Evolutionary conservation across 2,113 vertebrate genomes (phyloP).

Genomic region (Chaetorhynchus papuensis): DNA sequence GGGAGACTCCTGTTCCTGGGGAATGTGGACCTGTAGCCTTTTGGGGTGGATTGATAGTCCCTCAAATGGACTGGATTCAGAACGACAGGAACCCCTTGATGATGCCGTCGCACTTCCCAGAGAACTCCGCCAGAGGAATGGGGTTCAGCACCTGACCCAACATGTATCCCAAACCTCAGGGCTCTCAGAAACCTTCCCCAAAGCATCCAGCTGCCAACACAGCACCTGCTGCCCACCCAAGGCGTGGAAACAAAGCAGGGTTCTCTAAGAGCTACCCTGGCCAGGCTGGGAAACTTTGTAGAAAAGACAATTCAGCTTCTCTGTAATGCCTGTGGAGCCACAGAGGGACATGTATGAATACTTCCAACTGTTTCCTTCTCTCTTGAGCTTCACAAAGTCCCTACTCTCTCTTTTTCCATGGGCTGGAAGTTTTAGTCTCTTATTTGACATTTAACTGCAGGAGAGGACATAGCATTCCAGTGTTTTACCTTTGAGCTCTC

Average conservation of each 20-base stretch:
- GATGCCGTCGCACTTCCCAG: neutral
- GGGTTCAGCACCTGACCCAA: neutral
- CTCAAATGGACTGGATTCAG: neutral
- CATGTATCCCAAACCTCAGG: neutral
- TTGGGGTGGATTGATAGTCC: neutral
- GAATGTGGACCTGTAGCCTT: neutral
- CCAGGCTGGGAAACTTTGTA: neutral
- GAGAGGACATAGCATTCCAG: neutral
- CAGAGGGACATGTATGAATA: neutral
- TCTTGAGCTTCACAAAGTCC: neutral
- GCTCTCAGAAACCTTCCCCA: neutral
- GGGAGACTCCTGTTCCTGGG: neutral
- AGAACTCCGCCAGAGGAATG: accelerated
- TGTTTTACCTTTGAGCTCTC: neutral
- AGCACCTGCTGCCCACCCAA: accelerated
- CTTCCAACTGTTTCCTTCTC: neutral
- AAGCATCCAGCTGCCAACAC: neutral
- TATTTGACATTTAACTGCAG: neutral
- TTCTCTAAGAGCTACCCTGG: accelerated
- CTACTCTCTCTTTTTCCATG: neutral
- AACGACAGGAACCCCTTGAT: neutral
- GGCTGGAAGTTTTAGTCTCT: neutral
- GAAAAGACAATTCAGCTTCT: neutral
- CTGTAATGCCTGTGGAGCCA: neutral
- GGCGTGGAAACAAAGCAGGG: neutral